Evolutionary conservation across 2,113 vertebrate genomes (phyloP).

Genomic region (Rana temporaria): DNA sequence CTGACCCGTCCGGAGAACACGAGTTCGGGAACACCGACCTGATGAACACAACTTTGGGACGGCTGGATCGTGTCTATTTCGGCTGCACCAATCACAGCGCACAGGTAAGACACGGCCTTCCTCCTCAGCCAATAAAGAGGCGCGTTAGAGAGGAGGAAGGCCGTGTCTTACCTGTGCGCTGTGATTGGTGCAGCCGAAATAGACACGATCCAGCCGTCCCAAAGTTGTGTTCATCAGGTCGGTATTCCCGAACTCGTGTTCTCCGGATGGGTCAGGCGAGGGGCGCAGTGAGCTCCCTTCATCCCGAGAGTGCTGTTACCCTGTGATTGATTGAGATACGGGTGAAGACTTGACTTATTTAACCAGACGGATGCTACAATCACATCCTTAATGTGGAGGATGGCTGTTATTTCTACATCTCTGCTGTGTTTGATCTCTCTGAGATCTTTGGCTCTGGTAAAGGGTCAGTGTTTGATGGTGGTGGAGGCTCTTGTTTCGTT

Average conservation of each 20-base stretch:
- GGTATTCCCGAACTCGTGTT: neutral
- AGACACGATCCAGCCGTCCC: constrained; percentile 9
- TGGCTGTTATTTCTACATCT: too few relatives aligned
- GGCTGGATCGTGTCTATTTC: constrained; percentile 26
- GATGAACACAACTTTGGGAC: constrained; percentile 59
- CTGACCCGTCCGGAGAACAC: neutral
- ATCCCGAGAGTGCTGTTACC: too few relatives aligned
- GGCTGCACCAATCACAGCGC: constrained; percentile 64
- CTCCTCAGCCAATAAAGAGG: constrained; percentile 61
- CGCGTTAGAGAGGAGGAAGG: constrained; percentile 59
- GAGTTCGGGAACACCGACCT: neutral
- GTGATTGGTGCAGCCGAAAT: constrained; percentile 65
- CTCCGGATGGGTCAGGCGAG: neutral
- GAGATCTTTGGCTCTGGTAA: too few relatives aligned
- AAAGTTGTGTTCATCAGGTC: constrained; percentile 60
- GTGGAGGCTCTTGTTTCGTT: too few relatives aligned
- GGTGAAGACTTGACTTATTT: too few relatives aligned
- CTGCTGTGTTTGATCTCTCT: too few relatives aligned
- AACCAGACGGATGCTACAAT: too few relatives aligned
- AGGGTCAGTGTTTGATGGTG: too few relatives aligned
- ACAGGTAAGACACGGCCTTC: constrained; percentile 65
- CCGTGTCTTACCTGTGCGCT: constrained; percentile 59
- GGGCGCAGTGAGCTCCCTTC: neutral
- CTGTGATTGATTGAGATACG: too few relatives aligned
- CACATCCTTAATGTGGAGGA: too few relatives aligned